These are phyloP conservation scores for Micropterix aruncella DNA, from an alignment of 2,888 invertebrate genomes.

Conservation along the genomic window DNA sequence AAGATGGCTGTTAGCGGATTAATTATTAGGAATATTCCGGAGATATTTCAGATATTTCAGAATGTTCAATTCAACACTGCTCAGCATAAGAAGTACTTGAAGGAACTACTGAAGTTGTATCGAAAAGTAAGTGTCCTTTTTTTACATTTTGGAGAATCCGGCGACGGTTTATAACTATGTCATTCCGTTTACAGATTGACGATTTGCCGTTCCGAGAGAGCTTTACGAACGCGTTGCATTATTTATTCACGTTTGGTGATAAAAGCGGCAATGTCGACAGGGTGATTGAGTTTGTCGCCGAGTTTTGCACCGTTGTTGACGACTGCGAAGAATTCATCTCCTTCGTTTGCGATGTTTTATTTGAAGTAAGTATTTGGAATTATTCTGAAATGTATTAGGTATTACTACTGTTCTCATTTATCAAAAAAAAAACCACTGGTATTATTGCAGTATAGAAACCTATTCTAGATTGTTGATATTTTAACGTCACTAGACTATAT, in stretches of 20 bases:
- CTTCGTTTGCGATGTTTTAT: conserved; percentile 45
- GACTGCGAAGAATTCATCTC: conserved; percentile 41
- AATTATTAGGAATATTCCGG: conserved; percentile 8
- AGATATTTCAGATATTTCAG: conserved; percentile 42
- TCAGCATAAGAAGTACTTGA: conserved; percentile 47
- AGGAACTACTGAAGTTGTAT: conserved; percentile 46
- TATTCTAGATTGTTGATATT: no score
- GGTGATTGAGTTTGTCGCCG: conserved; percentile 54
- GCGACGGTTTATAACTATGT: conserved; percentile 1
- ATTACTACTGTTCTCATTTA: no score
- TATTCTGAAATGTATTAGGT: no score
- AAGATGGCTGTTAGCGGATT: conserved; percentile 1
- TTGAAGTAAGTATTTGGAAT: conserved; percentile 38
- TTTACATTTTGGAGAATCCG: not conserved
- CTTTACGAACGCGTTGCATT: conserved; percentile 48
- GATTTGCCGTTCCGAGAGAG: conserved; percentile 44
- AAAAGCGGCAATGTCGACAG: conserved; percentile 53
- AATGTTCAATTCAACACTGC: conserved; percentile 50
- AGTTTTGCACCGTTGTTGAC: conserved; percentile 49
- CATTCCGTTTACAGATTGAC: conserved; percentile 26
- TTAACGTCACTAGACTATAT: no score
- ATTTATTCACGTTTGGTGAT: conserved; percentile 51
- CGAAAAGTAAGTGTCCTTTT: conserved; percentile 34
- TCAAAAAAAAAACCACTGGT: no score
- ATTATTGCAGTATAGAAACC: no score